Evolutionary conservation across 2,888 invertebrate genomes (phyloP).

Genomic region (Tenthredo distinguenda): DNA sequence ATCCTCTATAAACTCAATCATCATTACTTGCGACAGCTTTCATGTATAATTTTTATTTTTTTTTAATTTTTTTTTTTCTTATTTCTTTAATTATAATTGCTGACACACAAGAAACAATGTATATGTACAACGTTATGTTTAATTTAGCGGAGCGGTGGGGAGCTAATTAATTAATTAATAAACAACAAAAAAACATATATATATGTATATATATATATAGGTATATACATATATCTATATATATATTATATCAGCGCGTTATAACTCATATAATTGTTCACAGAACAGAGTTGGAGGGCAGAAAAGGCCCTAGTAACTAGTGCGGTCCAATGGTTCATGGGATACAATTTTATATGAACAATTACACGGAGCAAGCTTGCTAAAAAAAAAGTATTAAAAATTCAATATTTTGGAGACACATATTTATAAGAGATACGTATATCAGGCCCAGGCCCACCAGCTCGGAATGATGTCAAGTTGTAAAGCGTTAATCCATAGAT

Average conservation of each 20-base stretch:
- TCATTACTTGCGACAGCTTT: conserved; percentile 47
- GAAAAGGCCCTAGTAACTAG: conserved; percentile 59
- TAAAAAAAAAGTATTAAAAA: conserved; percentile 57
- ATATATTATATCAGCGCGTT: conserved; percentile 21
- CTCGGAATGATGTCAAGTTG: conserved; percentile 54
- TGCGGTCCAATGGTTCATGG: conserved; percentile 76
- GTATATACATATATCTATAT: background rate
- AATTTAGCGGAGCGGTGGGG: conserved; percentile 50
- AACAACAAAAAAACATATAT: background rate
- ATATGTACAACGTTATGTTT: conserved; percentile 21
- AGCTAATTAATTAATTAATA: conserved; percentile 7
- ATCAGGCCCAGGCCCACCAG: conserved; percentile 71
- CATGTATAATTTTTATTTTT: background rate
- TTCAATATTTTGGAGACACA: conserved; percentile 72
- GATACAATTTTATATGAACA: conserved; percentile 75
- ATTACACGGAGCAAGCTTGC: conserved; percentile 58
- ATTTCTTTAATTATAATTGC: background rate
- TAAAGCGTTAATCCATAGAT: conserved; percentile 38
- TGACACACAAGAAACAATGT: conserved; percentile 4
- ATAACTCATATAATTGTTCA: conserved; percentile 39
- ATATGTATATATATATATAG: background rate
- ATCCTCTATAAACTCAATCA: conserved; percentile 45
- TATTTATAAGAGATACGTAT: conserved; percentile 71
- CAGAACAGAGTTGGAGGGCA: conserved; percentile 59
- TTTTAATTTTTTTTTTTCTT: background rate